Evolutionary conservation across 1,140 invertebrate species (phyloP), one percentile per base, ranked within the genome.

Genomic region (Portunus trituberculatus): DNA sequence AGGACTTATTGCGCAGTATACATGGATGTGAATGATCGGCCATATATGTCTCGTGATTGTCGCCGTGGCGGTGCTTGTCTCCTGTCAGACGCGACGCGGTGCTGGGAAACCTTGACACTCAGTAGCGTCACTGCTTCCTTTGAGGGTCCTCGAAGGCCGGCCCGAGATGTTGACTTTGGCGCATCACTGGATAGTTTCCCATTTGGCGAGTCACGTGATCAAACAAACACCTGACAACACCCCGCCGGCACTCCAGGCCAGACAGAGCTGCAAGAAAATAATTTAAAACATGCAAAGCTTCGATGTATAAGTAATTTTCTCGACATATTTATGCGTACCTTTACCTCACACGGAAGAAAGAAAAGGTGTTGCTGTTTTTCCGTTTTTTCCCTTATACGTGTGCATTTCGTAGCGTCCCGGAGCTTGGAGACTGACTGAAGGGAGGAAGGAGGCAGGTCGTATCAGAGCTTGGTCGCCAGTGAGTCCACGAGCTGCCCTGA

Each of bases 1-100:
- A 32, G 39, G 28, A 83, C 31, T 92, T 92, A 92, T 76, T 31
- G 83, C 67, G 91, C 31, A 82, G 52, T 92, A 20, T 90, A 92
- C 28, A 4, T 91, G 52, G 52, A 31, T 32, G 59, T 76, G 91
- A 92, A 31, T 39, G 90, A 91, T 39, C 90, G 52, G 48, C 91
- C 25, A 16, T 32, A 46, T 59, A 31, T 32, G 20, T 59, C 52
- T 76, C n/a, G 48, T 52, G 67, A n/a, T 20, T 91, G 31, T 48
- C 89, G n/a, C 46, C 52, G 89, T 91, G 39, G 46, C 52, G 28
- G 89, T n/a, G 86, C 20, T 7, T 32, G 86, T 76, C 67, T 76
- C 16, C 25, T 46, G 10, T 46, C 45, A 29, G 29, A 39, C n/a
- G 32, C 25, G 88, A 25, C 8, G 12, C 10, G 12, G 20, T 25